phyloP scores from a whole-genome alignment of 2,113 vertebrate species.

The Scatophagus argus region DNA sequence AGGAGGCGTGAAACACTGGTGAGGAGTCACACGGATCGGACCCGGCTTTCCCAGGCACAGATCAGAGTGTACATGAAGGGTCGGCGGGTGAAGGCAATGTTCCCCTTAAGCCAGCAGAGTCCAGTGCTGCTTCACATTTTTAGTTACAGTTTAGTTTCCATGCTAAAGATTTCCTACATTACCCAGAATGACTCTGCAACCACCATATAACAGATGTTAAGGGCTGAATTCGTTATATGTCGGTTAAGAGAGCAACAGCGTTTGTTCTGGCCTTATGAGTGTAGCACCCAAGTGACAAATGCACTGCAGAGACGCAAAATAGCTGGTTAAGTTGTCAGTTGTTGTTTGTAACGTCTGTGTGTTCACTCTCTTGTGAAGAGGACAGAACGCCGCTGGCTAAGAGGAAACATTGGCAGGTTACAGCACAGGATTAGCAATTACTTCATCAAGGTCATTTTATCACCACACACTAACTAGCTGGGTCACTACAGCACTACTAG shows the following conservation, averaged over 20 bases:
- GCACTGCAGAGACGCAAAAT: neutral
- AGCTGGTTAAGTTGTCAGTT: neutral
- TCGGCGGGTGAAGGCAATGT: neutral
- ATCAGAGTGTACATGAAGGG: neutral
- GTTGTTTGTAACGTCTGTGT: too few relatives aligned
- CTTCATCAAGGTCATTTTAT: conserved; percentile 15
- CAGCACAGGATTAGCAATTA: conserved; percentile 15
- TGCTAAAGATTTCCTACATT: neutral
- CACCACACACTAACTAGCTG: conserved; percentile 28
- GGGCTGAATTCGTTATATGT: too few relatives aligned
- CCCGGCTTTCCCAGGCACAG: conserved; percentile 25
- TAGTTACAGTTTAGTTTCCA: neutral
- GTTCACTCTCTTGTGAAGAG: too few relatives aligned
- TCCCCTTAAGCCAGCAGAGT: conserved; percentile 45
- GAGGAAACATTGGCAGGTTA: conserved; percentile 49
- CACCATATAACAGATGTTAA: neutral
- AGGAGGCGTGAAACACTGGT: conserved; percentile 90
- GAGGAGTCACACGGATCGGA: conserved; percentile 83
- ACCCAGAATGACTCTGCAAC: neutral
- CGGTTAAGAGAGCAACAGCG: neutral
- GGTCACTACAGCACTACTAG: conserved; percentile 37
- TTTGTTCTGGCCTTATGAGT: neutral
- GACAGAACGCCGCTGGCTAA: conserved; percentile 29
- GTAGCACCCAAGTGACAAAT: neutral
- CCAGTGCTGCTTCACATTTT: neutral